Evolutionary conservation across 2,797 vertebrate species (phyloP).

Genomic region (Esox masquinongy): DNA sequence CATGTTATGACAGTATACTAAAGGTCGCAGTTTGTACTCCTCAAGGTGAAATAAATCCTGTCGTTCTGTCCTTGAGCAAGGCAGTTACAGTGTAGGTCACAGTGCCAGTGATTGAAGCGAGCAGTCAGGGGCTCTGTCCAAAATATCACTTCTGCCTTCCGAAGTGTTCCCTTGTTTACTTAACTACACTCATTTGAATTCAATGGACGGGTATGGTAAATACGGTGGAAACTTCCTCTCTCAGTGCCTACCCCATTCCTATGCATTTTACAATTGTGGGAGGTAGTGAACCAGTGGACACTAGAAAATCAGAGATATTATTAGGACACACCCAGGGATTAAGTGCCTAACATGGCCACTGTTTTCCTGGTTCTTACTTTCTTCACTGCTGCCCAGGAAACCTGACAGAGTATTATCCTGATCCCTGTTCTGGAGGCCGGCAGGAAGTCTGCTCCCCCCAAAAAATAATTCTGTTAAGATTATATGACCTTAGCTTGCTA

Average conservation of each 20-base stretch:
- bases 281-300: not conserved
- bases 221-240: not conserved
- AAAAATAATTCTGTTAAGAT: slow-evolving; percentile 68
- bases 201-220: not conserved
- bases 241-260: not conserved
- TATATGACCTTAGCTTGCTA: slow-evolving; percentile 65
- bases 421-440: slow-evolving; percentile 61
- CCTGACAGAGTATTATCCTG: slow-evolving; percentile 60
- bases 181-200: not conserved
- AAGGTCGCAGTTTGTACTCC: no score
- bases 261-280: not conserved
- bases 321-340: not conserved
- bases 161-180: not conserved
- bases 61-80: no score
- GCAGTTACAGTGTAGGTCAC: not conserved
- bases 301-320: not conserved
- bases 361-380: not conserved
- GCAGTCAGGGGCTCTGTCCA: not conserved
- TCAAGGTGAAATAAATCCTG: no score
- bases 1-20: no score
- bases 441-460: slow-evolving; percentile 49
- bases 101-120: not conserved
- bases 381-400: not conserved
- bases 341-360: slow-evolving; percentile 25
- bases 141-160: not conserved